These are phyloP conservation scores for Gymnothorax reevesii DNA, from an alignment of 2,797 vertebrate genomes.

Conservation along the genomic window DNA sequence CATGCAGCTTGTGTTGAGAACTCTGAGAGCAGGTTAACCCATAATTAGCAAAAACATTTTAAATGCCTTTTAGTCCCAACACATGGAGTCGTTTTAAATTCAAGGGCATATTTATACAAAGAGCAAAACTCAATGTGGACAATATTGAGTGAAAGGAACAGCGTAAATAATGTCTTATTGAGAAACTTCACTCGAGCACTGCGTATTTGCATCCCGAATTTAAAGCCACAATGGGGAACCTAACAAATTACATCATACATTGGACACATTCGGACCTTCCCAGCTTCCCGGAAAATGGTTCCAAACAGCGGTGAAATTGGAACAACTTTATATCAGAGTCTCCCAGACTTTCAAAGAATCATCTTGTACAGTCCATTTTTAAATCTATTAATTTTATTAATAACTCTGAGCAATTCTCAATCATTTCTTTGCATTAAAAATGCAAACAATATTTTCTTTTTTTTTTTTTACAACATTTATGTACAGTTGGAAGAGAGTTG, in stretches of 20 bases:
- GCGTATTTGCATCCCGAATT: not conserved
- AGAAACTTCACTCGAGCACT: not conserved
- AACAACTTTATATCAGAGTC: not conserved
- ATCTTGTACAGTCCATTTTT: not conserved
- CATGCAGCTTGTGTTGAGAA: not conserved
- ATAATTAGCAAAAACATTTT: not conserved
- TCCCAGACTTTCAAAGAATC: not conserved
- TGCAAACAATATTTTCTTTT: not conserved
- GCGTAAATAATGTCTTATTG: not conserved
- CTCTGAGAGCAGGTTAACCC: not conserved
- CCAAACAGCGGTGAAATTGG: not conserved
- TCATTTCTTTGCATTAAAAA: not conserved
- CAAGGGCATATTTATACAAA: not conserved
- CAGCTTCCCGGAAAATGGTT: not conserved
- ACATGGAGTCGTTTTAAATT: not conserved
- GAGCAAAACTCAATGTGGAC: not conserved
- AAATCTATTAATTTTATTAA: not conserved
- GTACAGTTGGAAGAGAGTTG: no score
- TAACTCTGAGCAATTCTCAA: not conserved
- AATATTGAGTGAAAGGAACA: not conserved
- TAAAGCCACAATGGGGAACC: not conserved
- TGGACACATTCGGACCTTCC: not conserved
- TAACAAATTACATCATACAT: not conserved
- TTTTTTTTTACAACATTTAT: not conserved
- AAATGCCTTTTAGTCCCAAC: not conserved